Conservation (phyloP, 2,113 vertebrate species). For the Pterocles gutturalis region DNA sequence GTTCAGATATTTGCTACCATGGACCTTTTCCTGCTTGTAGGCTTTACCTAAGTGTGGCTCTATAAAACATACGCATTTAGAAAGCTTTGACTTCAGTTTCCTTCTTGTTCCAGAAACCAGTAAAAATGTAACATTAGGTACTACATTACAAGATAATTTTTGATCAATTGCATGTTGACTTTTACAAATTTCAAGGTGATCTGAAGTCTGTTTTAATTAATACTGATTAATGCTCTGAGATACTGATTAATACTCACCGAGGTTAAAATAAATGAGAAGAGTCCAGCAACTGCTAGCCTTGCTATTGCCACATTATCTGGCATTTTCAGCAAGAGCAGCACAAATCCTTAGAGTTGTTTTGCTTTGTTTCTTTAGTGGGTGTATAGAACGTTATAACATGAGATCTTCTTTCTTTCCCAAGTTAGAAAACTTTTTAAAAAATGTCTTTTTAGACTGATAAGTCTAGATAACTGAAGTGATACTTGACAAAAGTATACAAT, state of each 20-base stretch:
- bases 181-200: not conserved
- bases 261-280: not conserved
- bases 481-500: not conserved
- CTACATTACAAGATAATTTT: not conserved
- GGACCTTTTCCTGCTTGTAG: not conserved
- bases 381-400: not conserved
- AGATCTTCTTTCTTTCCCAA: not conserved
- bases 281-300: not conserved
- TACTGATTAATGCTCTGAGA: not conserved
- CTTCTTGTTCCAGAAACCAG: not conserved
- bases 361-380: not conserved
- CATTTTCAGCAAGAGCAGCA: not conserved
- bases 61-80: not conserved
- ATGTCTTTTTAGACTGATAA: not conserved
- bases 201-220: not conserved
- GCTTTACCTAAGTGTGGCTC: not conserved
- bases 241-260: not conserved
- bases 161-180: not conserved
- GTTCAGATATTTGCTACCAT: not conserved
- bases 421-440: not conserved
- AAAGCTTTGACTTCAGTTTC: not conserved
- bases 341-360: not conserved
- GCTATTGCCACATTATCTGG: not conserved
- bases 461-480: not conserved
- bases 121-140: not conserved